Evolutionary conservation across 2,113 vertebrate species (phyloP).

Genomic region (Sturnira hondurensis): DNA sequence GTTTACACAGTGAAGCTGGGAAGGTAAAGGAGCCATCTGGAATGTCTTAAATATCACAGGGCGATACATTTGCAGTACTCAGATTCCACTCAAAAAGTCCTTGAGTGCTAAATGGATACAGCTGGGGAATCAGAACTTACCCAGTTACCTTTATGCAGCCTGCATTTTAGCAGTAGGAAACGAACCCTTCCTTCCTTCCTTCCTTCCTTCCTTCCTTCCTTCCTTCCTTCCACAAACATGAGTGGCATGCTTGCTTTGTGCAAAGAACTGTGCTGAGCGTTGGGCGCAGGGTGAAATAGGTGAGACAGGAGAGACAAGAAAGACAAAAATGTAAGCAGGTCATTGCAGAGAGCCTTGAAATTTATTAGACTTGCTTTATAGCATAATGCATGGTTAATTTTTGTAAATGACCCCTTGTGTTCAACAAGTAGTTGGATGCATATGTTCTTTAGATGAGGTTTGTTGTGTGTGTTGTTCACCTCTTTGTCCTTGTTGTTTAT

Average conservation of each 20-base stretch:
- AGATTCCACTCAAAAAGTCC: neutral
- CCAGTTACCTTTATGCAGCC: neutral
- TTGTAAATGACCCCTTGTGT: neutral
- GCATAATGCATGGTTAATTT: neutral
- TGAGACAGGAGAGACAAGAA: neutral
- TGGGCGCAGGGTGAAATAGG: neutral
- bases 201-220: too few species aligned
- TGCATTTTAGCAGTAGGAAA: neutral
- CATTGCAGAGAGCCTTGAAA: neutral
- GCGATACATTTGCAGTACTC: neutral
- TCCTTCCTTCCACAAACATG: neutral
- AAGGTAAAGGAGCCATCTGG: neutral
- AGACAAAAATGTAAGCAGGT: neutral
- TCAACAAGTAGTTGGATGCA: neutral
- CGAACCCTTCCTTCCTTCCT: neutral
- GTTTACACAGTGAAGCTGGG: neutral
- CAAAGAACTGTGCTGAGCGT: neutral
- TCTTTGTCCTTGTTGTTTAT: neutral
- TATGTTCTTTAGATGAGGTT: neutral
- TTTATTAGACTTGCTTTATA: neutral
- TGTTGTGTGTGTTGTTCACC: neutral
- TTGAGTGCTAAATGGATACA: neutral
- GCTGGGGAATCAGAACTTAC: neutral
- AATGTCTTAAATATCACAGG: slow-evolving; percentile 38
- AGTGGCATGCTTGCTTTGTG: neutral